These are phyloP conservation scores for Drosophila biarmipes DNA, from an alignment of 1,140 invertebrate species.

Conservation along the genomic window DNA sequence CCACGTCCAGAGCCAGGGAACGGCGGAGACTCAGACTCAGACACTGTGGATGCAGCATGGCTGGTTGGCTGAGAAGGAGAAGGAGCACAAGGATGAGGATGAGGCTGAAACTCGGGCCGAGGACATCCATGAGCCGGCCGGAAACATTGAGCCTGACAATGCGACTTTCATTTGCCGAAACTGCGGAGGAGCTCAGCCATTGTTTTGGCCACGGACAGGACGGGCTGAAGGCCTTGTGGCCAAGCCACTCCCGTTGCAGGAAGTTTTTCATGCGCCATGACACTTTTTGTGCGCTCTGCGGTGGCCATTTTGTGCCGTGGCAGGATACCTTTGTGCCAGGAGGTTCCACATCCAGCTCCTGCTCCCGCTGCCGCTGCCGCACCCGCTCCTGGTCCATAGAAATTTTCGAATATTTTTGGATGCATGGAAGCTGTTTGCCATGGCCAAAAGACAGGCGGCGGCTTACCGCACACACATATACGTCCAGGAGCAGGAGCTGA, in stretches of 20 bases:
- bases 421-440: conserved; percentile 80
- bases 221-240: conserved; percentile 27
- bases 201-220: conserved; percentile 67
- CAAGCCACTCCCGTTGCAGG: conserved; percentile 54
- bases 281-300: conserved; percentile 75
- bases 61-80: conserved; percentile 20
- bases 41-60: conserved; percentile 7
- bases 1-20: conserved; percentile 18
- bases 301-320: conserved; percentile 73
- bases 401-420: conserved; percentile 77
- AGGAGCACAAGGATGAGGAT: conserved; percentile 9
- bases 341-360: conserved; percentile 26
- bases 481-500: conserved; percentile 8
- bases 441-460: conserved; percentile 73
- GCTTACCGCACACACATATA: conserved; percentile 51
- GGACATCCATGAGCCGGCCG: conserved; percentile 54
- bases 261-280: conserved; percentile 83
- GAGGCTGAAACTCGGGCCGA: conserved; percentile 26
- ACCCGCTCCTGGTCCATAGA: conserved; percentile 56
- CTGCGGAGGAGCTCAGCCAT: conserved; percentile 70
- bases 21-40: conserved; percentile 19
- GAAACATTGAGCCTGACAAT: conserved; percentile 82
- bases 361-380: not conserved
- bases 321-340: conserved; percentile 62
- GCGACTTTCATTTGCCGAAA: conserved; percentile 78